A percentile compares a stretch with the other conserved stretches of the same genome.
These are phyloP conservation scores for Chrysocyon brachyurus DNA, from an alignment of 2,797 vertebrate species.

Conservation along the genomic window DNA sequence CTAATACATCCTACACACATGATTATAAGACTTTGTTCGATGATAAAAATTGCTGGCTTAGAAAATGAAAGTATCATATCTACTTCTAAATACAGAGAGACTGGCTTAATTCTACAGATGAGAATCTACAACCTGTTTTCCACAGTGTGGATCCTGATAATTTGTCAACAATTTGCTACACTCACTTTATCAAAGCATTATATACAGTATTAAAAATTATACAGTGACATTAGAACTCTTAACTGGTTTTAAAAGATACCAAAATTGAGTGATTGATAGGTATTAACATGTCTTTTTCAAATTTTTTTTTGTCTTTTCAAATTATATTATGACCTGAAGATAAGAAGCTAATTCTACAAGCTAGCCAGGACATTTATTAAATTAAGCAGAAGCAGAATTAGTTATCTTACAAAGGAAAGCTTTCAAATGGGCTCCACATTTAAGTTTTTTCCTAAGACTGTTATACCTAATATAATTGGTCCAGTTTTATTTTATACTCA, in stretches of 20 bases:
- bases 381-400: constrained; percentile 49
- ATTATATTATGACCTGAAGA: constrained; percentile 35
- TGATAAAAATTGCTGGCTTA: constrained; percentile 77
- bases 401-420: constrained; percentile 17
- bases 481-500: constrained; percentile 56
- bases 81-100: constrained; percentile 74
- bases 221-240: constrained; percentile 18
- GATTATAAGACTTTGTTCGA: constrained; percentile 81
- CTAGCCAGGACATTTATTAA: constrained; percentile 30
- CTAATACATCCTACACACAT: constrained; percentile 77
- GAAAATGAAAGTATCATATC: constrained; percentile 80
- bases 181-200: constrained; percentile 49
- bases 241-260: constrained; percentile 12
- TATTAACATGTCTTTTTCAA: constrained; percentile 34
- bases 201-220: background rate
- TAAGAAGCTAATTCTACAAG: background rate
- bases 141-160: constrained; percentile 59
- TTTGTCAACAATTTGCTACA: constrained; percentile 60
- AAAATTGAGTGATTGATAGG: constrained; percentile 41
- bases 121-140: constrained; percentile 77
- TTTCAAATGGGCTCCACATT: constrained; percentile 62
- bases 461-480: background rate
- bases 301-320: constrained; percentile 36
- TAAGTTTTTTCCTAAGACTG: constrained; percentile 21
- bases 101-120: constrained; percentile 76